These are phyloP conservation scores for Brachyopa scutellaris DNA, from an alignment of 2,888 invertebrate genomes.

Conservation along the genomic window DNA sequence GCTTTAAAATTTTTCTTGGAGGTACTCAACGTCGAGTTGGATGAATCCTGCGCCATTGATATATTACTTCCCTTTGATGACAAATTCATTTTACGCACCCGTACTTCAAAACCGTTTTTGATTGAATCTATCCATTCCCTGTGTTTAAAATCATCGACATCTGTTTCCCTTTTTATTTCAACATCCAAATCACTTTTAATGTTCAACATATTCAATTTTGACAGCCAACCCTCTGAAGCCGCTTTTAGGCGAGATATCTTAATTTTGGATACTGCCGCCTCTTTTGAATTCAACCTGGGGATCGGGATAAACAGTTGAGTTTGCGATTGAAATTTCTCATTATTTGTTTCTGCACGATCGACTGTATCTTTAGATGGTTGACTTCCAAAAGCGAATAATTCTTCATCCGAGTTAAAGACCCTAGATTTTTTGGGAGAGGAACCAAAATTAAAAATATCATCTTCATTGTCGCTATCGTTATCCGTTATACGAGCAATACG, in stretches of 20 bases:
- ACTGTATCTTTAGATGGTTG: neutral
- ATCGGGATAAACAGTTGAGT: conserved; percentile 73
- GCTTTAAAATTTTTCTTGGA: conserved; percentile 78
- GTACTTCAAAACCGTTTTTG: conserved; percentile 77
- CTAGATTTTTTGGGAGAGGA: conserved; percentile 66
- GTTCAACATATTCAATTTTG: conserved; percentile 66
- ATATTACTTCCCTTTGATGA: conserved; percentile 51
- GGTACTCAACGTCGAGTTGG: conserved; percentile 37
- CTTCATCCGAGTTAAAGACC: conserved; percentile 67
- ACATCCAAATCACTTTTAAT: conserved; percentile 51
- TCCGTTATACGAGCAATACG: conserved; percentile 76
- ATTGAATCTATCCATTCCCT: conserved; percentile 77
- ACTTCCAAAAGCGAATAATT: conserved; percentile 74
- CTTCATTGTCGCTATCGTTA: conserved; percentile 75
- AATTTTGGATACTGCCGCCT: conserved; percentile 67
- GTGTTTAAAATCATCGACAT: conserved; percentile 64
- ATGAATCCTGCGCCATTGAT: conserved; percentile 9
- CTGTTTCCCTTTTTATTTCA: conserved; percentile 57
- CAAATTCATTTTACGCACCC: conserved; percentile 74
- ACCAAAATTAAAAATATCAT: conserved; percentile 77
- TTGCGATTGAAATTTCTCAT: conserved; percentile 66
- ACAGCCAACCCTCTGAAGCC: conserved; percentile 77
- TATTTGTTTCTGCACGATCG: neutral
- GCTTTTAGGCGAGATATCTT: conserved; percentile 74
- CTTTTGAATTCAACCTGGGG: conserved; percentile 53